Evolutionary conservation across 2,113 vertebrate genomes (phyloP).

Genomic region (Mobula birostris): DNA sequence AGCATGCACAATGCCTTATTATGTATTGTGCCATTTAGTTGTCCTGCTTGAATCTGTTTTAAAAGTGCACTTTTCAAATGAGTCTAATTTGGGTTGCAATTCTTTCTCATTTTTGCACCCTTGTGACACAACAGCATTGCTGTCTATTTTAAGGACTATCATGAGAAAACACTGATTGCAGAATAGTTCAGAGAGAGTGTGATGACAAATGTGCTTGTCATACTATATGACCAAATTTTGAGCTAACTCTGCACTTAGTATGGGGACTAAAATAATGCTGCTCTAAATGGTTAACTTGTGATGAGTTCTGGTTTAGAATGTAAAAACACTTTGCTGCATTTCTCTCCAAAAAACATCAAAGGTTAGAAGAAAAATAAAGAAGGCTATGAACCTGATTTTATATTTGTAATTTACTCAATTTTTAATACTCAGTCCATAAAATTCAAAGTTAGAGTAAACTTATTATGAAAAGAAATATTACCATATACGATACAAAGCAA

Average conservation of each 20-base stretch:
- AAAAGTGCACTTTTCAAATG: background rate
- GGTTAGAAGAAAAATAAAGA: background rate
- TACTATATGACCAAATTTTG: background rate
- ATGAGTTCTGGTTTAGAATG: background rate
- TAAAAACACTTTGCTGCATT: background rate
- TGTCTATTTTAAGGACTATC: background rate
- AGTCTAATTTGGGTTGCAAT: background rate
- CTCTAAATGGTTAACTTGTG: background rate
- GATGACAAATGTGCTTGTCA: background rate
- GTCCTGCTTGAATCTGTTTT: background rate
- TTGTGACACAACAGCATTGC: background rate
- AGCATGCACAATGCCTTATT: background rate
- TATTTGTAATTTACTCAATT: background rate
- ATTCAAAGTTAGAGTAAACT: too few species aligned
- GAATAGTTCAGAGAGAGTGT: conserved; percentile 1
- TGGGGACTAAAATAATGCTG: background rate
- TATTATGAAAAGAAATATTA: too few species aligned
- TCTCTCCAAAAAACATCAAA: background rate
- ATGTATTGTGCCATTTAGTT: background rate
- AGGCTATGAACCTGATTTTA: background rate
- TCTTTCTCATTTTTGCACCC: background rate
- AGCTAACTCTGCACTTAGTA: background rate
- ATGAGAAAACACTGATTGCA: background rate
- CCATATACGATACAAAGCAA: too few species aligned
- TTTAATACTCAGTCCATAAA: background rate